A percentile compares a stretch with the other conserved stretches of the same genome.
Conservation (phyloP, 2,888 invertebrate genomes). For the Thera obeliscata region DNA sequence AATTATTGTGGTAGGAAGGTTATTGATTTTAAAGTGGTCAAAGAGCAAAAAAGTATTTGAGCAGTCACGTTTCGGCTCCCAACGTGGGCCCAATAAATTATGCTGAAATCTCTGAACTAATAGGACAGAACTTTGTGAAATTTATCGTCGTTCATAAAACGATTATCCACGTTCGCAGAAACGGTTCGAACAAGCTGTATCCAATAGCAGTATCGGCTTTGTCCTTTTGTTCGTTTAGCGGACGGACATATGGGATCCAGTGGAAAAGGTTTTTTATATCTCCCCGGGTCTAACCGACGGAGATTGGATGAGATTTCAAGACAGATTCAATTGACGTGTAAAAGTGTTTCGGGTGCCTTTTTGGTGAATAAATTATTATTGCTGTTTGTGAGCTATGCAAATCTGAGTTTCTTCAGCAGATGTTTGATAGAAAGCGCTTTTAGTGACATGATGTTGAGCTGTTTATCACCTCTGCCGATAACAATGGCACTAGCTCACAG, state of each 20-base stretch:
- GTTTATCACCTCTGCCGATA: too few species aligned
- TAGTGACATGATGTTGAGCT: too few species aligned
- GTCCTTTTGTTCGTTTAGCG: conserved; percentile 33
- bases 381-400: conserved; percentile 32
- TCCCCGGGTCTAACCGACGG: conserved; percentile 29
- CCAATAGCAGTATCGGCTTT: conserved; percentile 25
- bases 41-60: not conserved
- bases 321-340: conserved; percentile 42
- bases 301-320: conserved; percentile 40
- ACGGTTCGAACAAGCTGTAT: conserved; percentile 28
- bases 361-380: conserved; percentile 41
- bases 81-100: conserved; percentile 18
- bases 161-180: conserved; percentile 29
- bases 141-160: conserved; percentile 25
- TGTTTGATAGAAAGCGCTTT: too few species aligned
- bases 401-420: not conserved
- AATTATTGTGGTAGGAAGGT: not conserved
- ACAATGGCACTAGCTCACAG: too few species aligned
- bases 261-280: conserved; percentile 37
- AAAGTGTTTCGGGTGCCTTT: conserved; percentile 39
- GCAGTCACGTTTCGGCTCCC: conserved; percentile 20
- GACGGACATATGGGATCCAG: conserved; percentile 33
- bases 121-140: conserved; percentile 23
- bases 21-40: too few species aligned
- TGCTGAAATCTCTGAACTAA: conserved; percentile 13